Base-by-base conservation (phyloP, 2,888 invertebrate species). In the Noctua janthe region DNA sequence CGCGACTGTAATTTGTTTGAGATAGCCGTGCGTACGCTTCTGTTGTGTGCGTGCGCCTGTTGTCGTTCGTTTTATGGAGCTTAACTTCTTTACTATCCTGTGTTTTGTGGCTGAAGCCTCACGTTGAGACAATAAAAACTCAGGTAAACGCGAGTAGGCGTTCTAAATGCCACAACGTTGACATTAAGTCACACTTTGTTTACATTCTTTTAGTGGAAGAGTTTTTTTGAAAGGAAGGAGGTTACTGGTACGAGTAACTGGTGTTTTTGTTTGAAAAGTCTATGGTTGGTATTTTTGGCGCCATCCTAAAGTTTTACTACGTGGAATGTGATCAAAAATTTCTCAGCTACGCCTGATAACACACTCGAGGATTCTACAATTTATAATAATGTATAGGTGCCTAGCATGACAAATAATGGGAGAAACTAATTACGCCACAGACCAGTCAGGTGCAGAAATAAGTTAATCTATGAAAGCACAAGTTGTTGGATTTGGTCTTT, bases 61-160 rank as follows among this genome's bases (percentile, higher is more conserved):
- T 74, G 29, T 35, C 0, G 23, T 4, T 23, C 2, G 7, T 35
- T 29, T 1, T 49, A 67, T 51, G 0, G 1, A 43, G 2, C 1
- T 1, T 8, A n/a, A 2, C 29, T 82, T 76, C 80, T 80, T n/a
- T 20, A 51, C 8, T n/a, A 15, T 51, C 1, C 35, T 59, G 43
- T 43, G 67, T 51, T 5, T n/a, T 59, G 51, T 43, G 67, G 66
- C 66, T 77, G 51, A 66, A 80, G 79, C 82, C 70, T 79, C 89
- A 89, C 90, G 89, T 64, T 69, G 66, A 74, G 75, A 89, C 88
- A 90, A 90, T 90, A 89, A 89, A 89, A 89, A 90, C 80, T 80
- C 83, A 87, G 83, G 90, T 87, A 83, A 78, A 84, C 64, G 59
- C 39, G 70, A 83, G 89, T 82, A 88, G 88, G 84, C 81, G 80